Conservation (phyloP, 2,797 vertebrate species). For the Zalophus californianus region DNA sequence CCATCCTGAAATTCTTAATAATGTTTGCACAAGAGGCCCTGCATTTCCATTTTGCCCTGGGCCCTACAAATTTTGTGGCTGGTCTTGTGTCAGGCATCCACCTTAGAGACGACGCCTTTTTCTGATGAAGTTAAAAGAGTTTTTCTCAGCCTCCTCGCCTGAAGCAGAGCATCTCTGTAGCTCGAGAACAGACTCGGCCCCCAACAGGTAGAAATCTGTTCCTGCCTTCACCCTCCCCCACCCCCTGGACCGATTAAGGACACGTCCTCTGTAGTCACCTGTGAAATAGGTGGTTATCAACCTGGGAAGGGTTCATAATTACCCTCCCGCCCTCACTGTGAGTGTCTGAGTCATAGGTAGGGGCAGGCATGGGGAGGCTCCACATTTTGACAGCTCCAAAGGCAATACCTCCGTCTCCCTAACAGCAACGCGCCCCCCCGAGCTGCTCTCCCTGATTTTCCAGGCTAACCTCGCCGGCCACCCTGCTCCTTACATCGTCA, state of each 20-base stretch:
- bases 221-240: accelerated
- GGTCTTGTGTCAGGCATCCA: background rate
- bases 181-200: background rate
- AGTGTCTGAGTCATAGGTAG: background rate
- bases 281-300: accelerated
- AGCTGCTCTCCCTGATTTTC: background rate
- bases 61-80: accelerated
- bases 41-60: accelerated
- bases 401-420: background rate
- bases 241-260: no score
- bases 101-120: no score
- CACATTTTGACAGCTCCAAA: background rate
- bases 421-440: background rate
- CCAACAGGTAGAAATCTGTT: no score
- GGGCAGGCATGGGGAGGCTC: no score
- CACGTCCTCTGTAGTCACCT: background rate
- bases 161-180: accelerated
- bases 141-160: background rate
- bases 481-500: accelerated
- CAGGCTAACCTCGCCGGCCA: accelerated
- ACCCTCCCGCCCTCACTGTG: accelerated
- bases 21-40: background rate
- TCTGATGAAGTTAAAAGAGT: accelerated
- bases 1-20: background rate
- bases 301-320: no score